phyloP scores from a whole-genome alignment of 2,113 vertebrate genomes.

The Ochotona princeps region DNA sequence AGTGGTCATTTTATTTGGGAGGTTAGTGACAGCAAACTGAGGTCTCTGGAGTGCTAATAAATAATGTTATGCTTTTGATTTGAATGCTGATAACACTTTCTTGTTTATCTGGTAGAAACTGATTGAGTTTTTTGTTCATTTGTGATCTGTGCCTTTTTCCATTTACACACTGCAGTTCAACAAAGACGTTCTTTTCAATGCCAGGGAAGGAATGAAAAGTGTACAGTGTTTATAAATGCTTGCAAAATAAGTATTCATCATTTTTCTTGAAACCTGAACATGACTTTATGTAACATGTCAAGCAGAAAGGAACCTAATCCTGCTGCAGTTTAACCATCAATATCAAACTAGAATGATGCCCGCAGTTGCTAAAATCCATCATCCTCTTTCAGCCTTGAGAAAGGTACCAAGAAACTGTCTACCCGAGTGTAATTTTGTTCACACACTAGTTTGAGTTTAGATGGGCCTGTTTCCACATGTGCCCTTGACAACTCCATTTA shows the following conservation, averaged over 20 bases:
- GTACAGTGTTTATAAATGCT: not conserved
- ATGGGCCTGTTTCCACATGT: not conserved
- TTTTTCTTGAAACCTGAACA: not conserved
- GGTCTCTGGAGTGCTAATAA: not conserved
- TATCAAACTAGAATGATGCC: not conserved
- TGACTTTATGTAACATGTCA: not conserved
- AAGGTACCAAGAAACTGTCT: not conserved
- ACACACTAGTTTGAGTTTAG: not conserved
- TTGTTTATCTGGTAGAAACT: not conserved
- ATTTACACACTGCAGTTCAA: not conserved
- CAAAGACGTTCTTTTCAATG: not conserved
- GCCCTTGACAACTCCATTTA: not conserved
- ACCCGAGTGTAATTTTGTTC: not conserved
- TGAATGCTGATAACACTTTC: not conserved
- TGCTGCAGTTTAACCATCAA: not conserved
- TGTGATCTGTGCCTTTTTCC: not conserved
- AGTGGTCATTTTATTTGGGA: not conserved
- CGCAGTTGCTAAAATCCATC: not conserved
- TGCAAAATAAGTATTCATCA: conserved; percentile 21
- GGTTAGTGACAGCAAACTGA: not conserved
- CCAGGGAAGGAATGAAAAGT: not conserved
- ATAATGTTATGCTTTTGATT: not conserved
- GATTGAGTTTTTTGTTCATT: not conserved
- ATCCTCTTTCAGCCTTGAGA: not conserved
- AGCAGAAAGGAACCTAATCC: not conserved